phyloP scores from a whole-genome alignment of 2,888 invertebrate species.

The Cephus pygmeus region DNA sequence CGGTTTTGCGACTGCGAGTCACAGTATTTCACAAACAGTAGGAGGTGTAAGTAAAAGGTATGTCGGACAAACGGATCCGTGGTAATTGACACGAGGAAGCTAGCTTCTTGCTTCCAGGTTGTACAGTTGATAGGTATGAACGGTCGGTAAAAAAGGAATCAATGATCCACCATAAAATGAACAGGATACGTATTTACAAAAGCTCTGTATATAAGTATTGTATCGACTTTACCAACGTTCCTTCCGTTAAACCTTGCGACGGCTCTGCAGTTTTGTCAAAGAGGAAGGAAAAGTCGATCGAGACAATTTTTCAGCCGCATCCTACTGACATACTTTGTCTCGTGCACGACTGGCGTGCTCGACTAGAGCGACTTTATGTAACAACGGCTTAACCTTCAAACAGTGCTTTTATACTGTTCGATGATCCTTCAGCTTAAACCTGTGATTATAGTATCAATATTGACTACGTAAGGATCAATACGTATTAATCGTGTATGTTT shows the following conservation, averaged over 20 bases:
- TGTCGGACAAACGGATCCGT: neutral
- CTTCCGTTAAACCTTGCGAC: neutral
- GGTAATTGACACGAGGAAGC: neutral
- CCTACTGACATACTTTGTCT: slow-evolving; percentile 53
- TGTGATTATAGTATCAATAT: neutral
- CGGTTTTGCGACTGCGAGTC: neutral
- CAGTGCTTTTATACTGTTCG: neutral
- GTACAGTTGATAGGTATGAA: neutral
- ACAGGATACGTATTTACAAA: neutral
- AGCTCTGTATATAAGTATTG: neutral
- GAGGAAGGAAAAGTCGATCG: neutral
- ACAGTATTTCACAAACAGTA: neutral
- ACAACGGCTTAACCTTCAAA: neutral
- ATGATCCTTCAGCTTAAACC: neutral
- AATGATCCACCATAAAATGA: neutral
- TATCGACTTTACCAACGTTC: neutral
- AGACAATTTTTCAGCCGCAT: slow-evolving; percentile 17
- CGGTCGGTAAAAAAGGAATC: neutral
- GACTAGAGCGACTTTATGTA: neutral
- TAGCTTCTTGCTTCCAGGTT: neutral
- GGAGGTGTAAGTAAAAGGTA: neutral
- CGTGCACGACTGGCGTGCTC: neutral
- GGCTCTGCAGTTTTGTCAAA: neutral
- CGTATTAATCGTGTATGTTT: neutral
- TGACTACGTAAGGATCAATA: neutral